phyloP scores from a whole-genome alignment of 1,140 invertebrate genomes.

The Cydia pomonella region DNA sequence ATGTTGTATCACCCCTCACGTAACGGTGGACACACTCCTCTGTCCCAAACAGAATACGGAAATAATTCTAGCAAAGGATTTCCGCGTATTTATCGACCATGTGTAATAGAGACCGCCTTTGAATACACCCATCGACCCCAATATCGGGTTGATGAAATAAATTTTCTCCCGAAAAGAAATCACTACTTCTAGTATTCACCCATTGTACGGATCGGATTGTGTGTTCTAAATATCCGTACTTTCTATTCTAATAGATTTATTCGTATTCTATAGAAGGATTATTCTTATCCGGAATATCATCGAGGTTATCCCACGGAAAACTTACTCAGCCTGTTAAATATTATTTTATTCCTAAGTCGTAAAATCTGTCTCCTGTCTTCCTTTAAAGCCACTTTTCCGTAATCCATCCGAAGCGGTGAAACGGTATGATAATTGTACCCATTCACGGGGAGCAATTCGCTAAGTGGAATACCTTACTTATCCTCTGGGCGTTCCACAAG shows the following conservation, averaged over 20 bases:
- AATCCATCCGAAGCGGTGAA: slow-evolving; percentile 37
- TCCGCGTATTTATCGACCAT: slow-evolving; percentile 61
- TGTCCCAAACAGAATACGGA: slow-evolving; percentile 43
- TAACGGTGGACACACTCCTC: slow-evolving; percentile 10
- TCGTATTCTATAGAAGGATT: slow-evolving; percentile 7
- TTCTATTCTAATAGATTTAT: slow-evolving; percentile 15
- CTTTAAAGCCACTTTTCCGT: slow-evolving; percentile 30
- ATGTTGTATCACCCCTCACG: slow-evolving; percentile 14
- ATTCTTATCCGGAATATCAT: background rate
- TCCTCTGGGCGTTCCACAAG: slow-evolving; percentile 54
- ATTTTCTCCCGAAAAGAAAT: slow-evolving; percentile 39
- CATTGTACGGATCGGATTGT: slow-evolving; percentile 6
- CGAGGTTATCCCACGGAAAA: background rate
- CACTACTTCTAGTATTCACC: slow-evolving; percentile 17
- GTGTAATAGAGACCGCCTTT: slow-evolving; percentile 46
- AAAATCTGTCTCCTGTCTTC: slow-evolving; percentile 25
- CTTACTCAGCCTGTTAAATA: background rate
- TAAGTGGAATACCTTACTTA: slow-evolving; percentile 73
- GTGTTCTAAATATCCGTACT: background rate
- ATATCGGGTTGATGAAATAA: slow-evolving; percentile 47
- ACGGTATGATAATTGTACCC: slow-evolving; percentile 61
- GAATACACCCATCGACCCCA: slow-evolving; percentile 42
- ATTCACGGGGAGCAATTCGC: slow-evolving; percentile 61
- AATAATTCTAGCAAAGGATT: slow-evolving; percentile 59
- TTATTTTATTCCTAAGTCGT: background rate